phyloP scores from a whole-genome alignment of 1,140 invertebrate species.

The Drosophila parvula region DNA sequence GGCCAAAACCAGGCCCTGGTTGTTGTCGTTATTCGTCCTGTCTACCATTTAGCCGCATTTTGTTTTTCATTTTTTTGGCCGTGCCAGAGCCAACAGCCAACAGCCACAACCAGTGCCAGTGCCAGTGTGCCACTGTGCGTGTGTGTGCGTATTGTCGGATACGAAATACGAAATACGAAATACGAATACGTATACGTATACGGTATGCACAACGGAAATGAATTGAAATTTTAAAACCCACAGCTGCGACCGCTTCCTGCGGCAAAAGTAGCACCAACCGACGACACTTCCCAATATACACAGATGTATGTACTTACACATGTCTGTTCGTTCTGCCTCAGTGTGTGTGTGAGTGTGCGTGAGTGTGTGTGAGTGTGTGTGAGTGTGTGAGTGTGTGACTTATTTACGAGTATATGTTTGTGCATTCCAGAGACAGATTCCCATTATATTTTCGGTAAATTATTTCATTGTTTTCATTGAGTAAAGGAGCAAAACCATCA shows the following conservation, averaged over 20 bases:
- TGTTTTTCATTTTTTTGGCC: slow-evolving; percentile 35
- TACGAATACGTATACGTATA: slow-evolving; percentile 21
- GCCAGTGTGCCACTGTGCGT: not conserved
- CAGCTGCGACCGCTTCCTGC: slow-evolving; percentile 81
- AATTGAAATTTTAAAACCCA: slow-evolving; percentile 83
- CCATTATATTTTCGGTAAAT: slow-evolving; percentile 27
- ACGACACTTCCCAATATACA: slow-evolving; percentile 61
- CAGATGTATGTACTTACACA: slow-evolving; percentile 48
- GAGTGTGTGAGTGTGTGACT: slow-evolving; percentile 13
- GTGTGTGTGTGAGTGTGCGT: too few relatives aligned
- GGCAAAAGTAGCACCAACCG: slow-evolving; percentile 73
- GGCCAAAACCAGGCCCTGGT: slow-evolving; percentile 27
- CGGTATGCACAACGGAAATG: slow-evolving; percentile 78
- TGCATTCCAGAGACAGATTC: slow-evolving; percentile 35
- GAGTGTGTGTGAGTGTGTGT: not conserved
- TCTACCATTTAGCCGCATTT: slow-evolving; percentile 75
- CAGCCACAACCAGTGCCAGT: not conserved
- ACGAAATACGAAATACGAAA: slow-evolving; percentile 12
- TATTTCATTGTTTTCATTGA: slow-evolving; percentile 11
- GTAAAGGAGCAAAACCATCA: not conserved
- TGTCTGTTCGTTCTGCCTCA: slow-evolving; percentile 17
- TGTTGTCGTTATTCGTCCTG: slow-evolving; percentile 53
- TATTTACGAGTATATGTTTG: slow-evolving; percentile 34
- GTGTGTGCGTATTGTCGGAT: slow-evolving; percentile 13
- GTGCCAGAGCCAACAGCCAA: not conserved